Conservation (phyloP, 23 tunicate species). For the Botrylloides violaceus region DNA sequence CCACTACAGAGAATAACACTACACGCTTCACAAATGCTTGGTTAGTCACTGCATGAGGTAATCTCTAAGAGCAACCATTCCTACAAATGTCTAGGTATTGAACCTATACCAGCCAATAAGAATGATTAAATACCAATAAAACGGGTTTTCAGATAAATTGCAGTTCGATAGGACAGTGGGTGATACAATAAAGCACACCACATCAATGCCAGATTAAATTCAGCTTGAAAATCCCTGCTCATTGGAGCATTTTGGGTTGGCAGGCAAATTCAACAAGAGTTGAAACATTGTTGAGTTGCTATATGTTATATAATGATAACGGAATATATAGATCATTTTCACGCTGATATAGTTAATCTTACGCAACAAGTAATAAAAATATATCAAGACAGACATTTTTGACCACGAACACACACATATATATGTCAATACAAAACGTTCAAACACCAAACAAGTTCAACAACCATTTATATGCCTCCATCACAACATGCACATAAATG, state of each 20-base stretch:
- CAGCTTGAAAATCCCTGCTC: too few species aligned
- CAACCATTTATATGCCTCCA: too few species aligned
- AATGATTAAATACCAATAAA: too few species aligned
- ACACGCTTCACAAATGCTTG: constrained; percentile 1
- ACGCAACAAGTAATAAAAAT: not conserved
- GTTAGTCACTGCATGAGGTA: constrained; percentile 22
- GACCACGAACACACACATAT: not conserved
- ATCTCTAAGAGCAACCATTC: constrained; percentile 4
- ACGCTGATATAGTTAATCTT: not conserved
- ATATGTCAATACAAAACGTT: not conserved
- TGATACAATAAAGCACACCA: too few species aligned
- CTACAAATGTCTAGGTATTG: not conserved
- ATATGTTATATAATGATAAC: not conserved
- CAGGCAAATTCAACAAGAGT: not conserved
- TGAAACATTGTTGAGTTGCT: not conserved
- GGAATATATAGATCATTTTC: not conserved
- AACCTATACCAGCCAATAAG: too few species aligned
- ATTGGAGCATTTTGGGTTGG: too few species aligned
- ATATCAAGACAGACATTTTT: not conserved
- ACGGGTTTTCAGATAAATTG: too few species aligned
- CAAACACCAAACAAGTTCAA: not conserved
- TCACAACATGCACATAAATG: too few species aligned
- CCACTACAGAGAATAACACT: not conserved
- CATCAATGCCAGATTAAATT: too few species aligned
- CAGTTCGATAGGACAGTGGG: too few species aligned